Percentiles rank a stretch among this genome's conserved stretches.
These are phyloP conservation scores for Capreolus pygargus DNA, from an alignment of 2,113 vertebrate species.

Conservation along the genomic window DNA sequence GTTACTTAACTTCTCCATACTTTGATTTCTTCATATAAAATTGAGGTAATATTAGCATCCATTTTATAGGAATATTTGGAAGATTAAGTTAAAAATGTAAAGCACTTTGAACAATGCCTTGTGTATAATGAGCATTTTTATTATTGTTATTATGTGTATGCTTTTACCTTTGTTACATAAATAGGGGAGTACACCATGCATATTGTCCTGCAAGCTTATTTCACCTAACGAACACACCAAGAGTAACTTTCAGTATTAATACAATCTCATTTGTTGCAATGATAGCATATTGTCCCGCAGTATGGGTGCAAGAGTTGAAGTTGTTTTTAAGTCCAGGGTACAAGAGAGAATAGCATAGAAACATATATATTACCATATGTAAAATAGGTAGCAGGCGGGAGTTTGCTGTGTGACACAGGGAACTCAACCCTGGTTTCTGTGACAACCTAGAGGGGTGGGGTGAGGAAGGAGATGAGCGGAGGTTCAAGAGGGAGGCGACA, in stretches of 20 bases:
- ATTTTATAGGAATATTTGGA: not conserved
- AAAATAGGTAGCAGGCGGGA: not conserved
- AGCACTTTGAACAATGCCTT: not conserved
- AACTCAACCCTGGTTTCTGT: not conserved
- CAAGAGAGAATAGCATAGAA: not conserved
- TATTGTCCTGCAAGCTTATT: not conserved
- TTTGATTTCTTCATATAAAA: not conserved
- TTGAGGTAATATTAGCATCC: not conserved
- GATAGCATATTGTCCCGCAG: not conserved
- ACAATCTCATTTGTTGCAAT: not conserved
- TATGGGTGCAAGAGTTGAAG: not conserved
- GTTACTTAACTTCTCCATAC: not conserved
- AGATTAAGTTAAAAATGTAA: not conserved
- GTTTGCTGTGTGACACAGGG: not conserved
- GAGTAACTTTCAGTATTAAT: not conserved
- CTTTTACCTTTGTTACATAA: slow-evolving; percentile 17
- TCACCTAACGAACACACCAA: not conserved
- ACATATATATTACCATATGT: not conserved
- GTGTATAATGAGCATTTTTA: not conserved
- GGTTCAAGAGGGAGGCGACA: not conserved
- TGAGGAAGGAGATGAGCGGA: not conserved
- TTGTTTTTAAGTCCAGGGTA: not conserved
- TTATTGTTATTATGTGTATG: not conserved
- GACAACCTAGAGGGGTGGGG: not conserved
- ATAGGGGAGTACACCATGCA: not conserved